These are phyloP conservation scores for Chelonia mydas DNA, from an alignment of 2,797 vertebrate genomes.

Conservation along the genomic window DNA sequence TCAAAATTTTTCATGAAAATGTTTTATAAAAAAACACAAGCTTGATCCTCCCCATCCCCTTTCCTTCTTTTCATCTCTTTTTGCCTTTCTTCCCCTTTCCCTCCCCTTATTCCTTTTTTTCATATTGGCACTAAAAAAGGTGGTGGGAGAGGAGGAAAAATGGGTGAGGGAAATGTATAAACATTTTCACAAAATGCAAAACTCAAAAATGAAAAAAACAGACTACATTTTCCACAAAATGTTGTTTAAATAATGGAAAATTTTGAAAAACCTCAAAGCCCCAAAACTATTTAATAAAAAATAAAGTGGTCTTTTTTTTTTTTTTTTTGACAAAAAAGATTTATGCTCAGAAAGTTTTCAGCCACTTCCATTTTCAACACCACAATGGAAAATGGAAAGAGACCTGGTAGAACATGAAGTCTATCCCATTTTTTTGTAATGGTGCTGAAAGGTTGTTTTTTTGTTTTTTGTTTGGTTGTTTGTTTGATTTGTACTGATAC, in stretches of 20 bases:
- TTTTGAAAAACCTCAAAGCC: too few species aligned
- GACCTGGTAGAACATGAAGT: not conserved
- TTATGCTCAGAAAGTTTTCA: not conserved
- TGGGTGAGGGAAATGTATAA: not conserved
- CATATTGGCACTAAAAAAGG: not conserved
- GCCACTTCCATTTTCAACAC: not conserved
- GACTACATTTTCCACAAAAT: not conserved
- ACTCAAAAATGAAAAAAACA: not conserved
- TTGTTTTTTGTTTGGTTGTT: too few species aligned
- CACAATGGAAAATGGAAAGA: slow-evolving; percentile 18
- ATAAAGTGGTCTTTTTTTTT: too few species aligned
- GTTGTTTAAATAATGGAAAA: not conserved
- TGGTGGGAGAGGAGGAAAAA: not conserved
- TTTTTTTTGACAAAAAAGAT: too few species aligned
- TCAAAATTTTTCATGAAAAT: not conserved
- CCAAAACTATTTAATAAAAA: too few species aligned
- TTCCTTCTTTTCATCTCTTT: not conserved
- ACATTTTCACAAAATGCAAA: not conserved
- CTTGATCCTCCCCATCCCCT: not conserved
- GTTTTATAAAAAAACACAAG: not conserved
- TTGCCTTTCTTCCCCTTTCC: not conserved
- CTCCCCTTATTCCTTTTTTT: not conserved
- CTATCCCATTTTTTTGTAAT: too few species aligned
- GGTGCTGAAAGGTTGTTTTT: too few species aligned
- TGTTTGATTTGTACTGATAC: not conserved